Base-by-base conservation (phyloP, 2,797 vertebrate species). In the Rhinatrema bivittatum region DNA sequence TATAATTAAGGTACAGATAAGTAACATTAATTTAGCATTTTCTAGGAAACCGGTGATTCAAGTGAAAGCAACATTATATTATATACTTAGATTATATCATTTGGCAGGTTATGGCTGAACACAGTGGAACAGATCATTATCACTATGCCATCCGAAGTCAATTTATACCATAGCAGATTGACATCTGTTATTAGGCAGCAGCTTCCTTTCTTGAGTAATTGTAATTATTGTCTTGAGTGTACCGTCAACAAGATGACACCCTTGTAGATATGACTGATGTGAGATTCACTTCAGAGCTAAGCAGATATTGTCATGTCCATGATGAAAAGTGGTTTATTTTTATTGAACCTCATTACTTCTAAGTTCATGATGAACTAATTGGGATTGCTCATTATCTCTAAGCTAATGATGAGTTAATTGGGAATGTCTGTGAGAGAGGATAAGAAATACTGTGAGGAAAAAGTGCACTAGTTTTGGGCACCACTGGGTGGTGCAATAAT, bases 181-280 rank as follows among this genome's bases (percentile, higher is more conserved):
- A 45, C 56, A 38, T 29, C 39, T 40, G 36, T 29, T 24, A 47
- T 17, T 20, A 15, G 46, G 44, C 28, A 37, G 50, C 46, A 24
- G 40, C 42, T 42, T 42, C 26, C 9, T 46, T 37, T 31, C 38
- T 14, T 4, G 16, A 5, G 40, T 42, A 51, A 63, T 56, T 56
- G 59, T 42, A 63, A 51, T 35, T 42, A 53, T 55, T 51, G 48
- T 60, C 63, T 48, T 42, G 33, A 1, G 31, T 7, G 31, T 22
- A 30, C 45, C 58, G 59, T 56, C 59, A 36, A 38, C n/a, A 32
- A 53, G 53, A 56, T 40, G 41, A 42, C 48, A 42, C 41, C 38
- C 43, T 29, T 24, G 42, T 39, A 49, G 41, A 35, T 53, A 29
- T 8, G 20, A 3, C 31, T 8, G 20, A 32, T 50, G 50, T 39